Evolutionary conservation across 2,113 vertebrate species (phyloP).

Genomic region (Oreochromis niloticus): DNA sequence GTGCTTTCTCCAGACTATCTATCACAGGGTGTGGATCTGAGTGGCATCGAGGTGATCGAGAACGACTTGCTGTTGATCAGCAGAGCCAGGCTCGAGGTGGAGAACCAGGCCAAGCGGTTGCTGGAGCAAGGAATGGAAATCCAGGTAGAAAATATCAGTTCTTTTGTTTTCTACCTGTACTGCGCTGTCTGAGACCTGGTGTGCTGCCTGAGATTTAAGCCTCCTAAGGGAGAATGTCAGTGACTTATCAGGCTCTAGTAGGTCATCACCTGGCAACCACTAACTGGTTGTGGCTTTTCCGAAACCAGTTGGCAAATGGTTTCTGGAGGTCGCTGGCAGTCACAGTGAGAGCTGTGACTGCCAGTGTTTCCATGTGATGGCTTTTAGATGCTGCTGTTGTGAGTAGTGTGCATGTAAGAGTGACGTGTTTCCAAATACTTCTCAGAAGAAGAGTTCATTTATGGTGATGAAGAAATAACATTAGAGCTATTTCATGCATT

Average conservation of each 20-base stretch:
- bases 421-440: background rate
- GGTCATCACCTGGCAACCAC: background rate
- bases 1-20: constrained; percentile 83
- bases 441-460: background rate
- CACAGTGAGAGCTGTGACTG: background rate
- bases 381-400: background rate
- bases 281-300: background rate
- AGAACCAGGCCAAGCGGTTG: constrained; percentile 94
- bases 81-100: constrained; percentile 93
- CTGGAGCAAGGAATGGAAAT: constrained; percentile 96
- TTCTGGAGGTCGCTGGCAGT: background rate
- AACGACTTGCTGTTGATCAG: constrained; percentile 93
- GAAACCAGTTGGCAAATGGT: background rate
- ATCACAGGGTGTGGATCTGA: constrained; percentile 93
- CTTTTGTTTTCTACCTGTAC: background rate
- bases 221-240: background rate
- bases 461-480: background rate
- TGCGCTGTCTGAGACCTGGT: background rate
- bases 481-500: background rate
- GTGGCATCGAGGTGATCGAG: constrained; percentile 95
- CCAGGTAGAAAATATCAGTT: constrained; percentile 74
- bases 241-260: background rate
- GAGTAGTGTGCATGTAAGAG: background rate
- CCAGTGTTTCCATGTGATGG: background rate
- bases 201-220: background rate